These are phyloP conservation scores for Sebastes matsubarae DNA, from an alignment of 2,797 vertebrate species.

Conservation along the genomic window DNA sequence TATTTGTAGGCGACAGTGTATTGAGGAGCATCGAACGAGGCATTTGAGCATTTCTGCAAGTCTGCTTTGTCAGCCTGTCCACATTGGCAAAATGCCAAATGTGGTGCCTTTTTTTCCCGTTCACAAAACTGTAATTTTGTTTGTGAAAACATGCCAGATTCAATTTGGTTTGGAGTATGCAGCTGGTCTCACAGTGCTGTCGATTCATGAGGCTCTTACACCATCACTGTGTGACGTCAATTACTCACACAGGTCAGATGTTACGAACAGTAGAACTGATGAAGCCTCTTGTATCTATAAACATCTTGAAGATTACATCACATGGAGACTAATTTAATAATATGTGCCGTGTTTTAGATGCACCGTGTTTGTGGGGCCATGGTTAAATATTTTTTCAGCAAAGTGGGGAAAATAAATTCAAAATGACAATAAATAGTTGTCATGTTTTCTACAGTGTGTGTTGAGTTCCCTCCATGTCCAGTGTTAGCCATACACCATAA, in stretches of 20 bases:
- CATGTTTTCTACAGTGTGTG: background rate
- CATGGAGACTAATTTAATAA: background rate
- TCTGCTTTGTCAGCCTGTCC: background rate
- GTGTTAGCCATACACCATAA: background rate
- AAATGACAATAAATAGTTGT: background rate
- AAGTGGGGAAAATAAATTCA: background rate
- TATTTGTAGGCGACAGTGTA: background rate
- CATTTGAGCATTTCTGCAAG: background rate
- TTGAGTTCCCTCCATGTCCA: background rate
- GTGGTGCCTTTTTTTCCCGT: background rate
- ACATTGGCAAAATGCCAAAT: background rate
- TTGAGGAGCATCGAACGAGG: background rate
- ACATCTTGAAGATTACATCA: background rate
- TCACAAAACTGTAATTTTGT: constrained; percentile 10
- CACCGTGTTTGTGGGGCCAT: background rate
- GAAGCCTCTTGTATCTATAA: background rate
- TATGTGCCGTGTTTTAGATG: background rate
- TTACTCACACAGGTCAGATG: background rate
- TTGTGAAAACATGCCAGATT: constrained; percentile 22
- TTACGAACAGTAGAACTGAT: background rate
- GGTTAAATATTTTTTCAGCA: background rate
- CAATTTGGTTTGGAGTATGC: constrained; percentile 7
- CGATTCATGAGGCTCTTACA: background rate
- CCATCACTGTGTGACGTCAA: background rate
- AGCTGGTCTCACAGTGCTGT: constrained; percentile 18